phyloP scores from a whole-genome alignment of 1,140 invertebrate genomes.

The Drosophila melanica region DNA sequence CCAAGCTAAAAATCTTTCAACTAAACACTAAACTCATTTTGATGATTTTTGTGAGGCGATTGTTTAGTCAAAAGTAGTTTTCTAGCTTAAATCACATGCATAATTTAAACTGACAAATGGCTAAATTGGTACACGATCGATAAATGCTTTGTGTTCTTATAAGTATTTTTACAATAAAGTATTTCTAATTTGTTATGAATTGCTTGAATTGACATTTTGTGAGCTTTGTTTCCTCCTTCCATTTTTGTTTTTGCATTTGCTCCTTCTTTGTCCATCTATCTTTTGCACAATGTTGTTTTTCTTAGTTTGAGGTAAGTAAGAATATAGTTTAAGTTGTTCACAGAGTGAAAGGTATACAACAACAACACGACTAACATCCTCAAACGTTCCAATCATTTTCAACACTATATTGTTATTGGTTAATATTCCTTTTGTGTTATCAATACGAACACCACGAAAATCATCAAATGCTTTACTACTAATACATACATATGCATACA shows the following conservation, averaged over 20 bases:
- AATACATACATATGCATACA: constrained; percentile 33
- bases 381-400: constrained; percentile 53
- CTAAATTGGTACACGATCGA: constrained; percentile 43
- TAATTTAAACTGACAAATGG: constrained; percentile 22
- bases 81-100: constrained; percentile 25
- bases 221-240: constrained; percentile 20
- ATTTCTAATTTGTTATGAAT: constrained; percentile 15
- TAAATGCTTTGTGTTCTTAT: constrained; percentile 51
- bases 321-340: constrained; percentile 33
- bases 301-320: constrained; percentile 65
- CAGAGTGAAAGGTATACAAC: constrained; percentile 44
- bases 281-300: constrained; percentile 42
- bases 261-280: constrained; percentile 12
- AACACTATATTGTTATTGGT: constrained; percentile 22
- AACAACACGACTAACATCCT: constrained; percentile 48
- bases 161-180: constrained; percentile 34
- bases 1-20: constrained; percentile 10
- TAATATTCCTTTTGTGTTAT: constrained; percentile 14
- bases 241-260: constrained; percentile 23
- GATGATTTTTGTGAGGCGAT: constrained; percentile 79
- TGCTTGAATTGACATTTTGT: constrained; percentile 32
- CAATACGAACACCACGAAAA: constrained; percentile 67
- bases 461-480: constrained; percentile 72
- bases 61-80: constrained; percentile 73
- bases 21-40: constrained; percentile 53